Base-by-base conservation (phyloP, 2,888 invertebrate species). In the Pollenia labialis region DNA sequence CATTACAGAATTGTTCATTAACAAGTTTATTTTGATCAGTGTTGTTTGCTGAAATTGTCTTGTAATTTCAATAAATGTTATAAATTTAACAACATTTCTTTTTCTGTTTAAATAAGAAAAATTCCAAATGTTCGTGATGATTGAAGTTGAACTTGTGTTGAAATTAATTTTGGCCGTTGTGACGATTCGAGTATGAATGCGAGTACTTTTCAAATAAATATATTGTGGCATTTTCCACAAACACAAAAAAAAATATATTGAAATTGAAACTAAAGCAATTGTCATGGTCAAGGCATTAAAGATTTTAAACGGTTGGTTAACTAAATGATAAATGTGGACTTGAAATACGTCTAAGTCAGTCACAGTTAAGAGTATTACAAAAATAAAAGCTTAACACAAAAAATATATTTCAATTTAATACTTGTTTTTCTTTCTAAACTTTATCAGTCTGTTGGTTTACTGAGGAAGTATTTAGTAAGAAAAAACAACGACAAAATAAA, bases 231-330 rank as follows among this genome's bases (percentile, higher is more conserved):
- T 83, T 86, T 76, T 81, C 32, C 68, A 77, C 11, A 18, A n/a
- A 44, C 16, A 23, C 11, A 69, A 12, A 66, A 32, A 32, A 32
- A 6, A 32, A 32, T 6, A 4, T 32, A 6, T 32, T 6, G 32
- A 32, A 76, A 68, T 11, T 42, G 42, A 80, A 87, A 80, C 76
- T 87, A 83, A 76, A 81, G 83, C 86, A 83, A 87, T 83, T 87
- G 80, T 62, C 86, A 87, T 87, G 86, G 86, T 87, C 86, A 87
- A 87, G 86, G 86, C 71, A 71, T 69, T 58, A 9, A 74, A 6
- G 6, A 12, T 48, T 72, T 62, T 48, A 69, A 69, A 62, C 44
- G 48, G 14, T 58, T 48, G 23, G 18, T 46, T 56, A 56, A 56
- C 11, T 23, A 8, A 54, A 14, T 60, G 16, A 64, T 58, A 56